A percentile compares a stretch with the other conserved stretches of the same genome.
phyloP scores from a whole-genome alignment of 2,797 vertebrate species.

The Eutrigla gurnardus region DNA sequence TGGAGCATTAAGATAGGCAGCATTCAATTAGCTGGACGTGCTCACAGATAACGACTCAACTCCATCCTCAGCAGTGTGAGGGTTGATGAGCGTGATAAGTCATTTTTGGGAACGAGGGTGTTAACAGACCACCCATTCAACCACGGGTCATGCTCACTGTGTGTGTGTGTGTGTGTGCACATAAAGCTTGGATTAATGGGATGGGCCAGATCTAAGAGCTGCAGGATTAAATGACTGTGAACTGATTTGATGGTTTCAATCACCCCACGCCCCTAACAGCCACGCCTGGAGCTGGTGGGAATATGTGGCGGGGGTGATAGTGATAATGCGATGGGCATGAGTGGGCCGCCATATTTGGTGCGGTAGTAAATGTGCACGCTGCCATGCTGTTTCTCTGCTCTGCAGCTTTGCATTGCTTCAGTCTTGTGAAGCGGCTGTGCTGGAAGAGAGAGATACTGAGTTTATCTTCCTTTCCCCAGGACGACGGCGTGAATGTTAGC shows the following conservation, averaged over 20 bases:
- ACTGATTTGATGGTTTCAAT: constrained; percentile 75
- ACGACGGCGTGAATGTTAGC: constrained; percentile 6
- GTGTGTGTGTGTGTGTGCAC: constrained; percentile 5
- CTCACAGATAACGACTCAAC: constrained; percentile 68
- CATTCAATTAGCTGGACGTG: constrained; percentile 74
- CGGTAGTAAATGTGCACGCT: background rate
- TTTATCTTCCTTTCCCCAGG: constrained; percentile 21
- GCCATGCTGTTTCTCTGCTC: background rate
- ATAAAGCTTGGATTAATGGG: constrained; percentile 78
- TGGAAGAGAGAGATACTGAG: background rate
- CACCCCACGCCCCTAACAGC: constrained; percentile 42
- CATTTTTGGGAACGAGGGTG: constrained; percentile 53
- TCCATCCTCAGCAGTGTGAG: constrained; percentile 44
- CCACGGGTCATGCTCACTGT: constrained; percentile 28
- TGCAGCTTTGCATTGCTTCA: constrained; percentile 4
- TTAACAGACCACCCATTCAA: constrained; percentile 66
- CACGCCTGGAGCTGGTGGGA: constrained; percentile 41
- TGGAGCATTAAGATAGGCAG: constrained; percentile 63
- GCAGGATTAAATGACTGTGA: constrained; percentile 79
- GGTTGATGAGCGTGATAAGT: constrained; percentile 62
- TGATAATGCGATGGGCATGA: constrained; percentile 56
- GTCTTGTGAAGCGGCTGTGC: constrained; percentile 3
- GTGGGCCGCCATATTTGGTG: constrained; percentile 37
- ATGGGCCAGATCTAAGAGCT: constrained; percentile 72
- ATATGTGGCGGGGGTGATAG: constrained; percentile 42